Evolutionary conservation across 2,888 invertebrate species (phyloP), one percentile per base, ranked within the genome.

Genomic region (Agonopterix arenella): DNA sequence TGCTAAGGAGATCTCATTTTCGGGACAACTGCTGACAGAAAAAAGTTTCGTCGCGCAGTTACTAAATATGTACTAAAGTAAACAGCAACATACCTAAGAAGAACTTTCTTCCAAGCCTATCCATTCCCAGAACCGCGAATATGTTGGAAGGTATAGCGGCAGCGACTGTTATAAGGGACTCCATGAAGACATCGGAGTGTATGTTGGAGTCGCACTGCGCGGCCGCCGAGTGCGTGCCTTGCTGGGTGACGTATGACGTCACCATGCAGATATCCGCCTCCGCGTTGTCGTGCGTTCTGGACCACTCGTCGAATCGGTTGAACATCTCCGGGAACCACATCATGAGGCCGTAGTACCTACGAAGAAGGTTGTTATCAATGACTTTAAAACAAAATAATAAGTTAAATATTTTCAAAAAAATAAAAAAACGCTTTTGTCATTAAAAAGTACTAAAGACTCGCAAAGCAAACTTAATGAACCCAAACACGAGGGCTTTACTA

Each of bases 321-420:
- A 97, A 98, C 72, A 98, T 91, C 83, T 97, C 97, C 0, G 97
- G 97, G 85, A 97, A 97, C 98, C 98, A 98, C 96, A 98, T 96
- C 96, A 97, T 97, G 49, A 98, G 90, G 43, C 97, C 97, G 77
- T 98, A 98, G 80, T 97, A 98, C 51, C 95, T 94, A 80, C 0
- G 56, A 55, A 28, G 4, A 2, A 44, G 4, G 40, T 18, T 11
- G 11, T 7, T 28, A 49, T 9, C 37, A 43, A 45, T 36, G 18
- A 11, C n/a, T 16, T 36, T 5, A 40, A 41, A 4, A n/a, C n/a
- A n/a, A n/a, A n/a, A n/a, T n/a, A n/a, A n/a, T n/a, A n/a, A n/a
- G n/a, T n/a, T n/a, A n/a, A n/a, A n/a, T n/a, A n/a, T n/a, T n/a
- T n/a, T n/a, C n/a, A n/a, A n/a, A n/a, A n/a, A n/a, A n/a, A n/a